These are phyloP conservation scores for Orchesella flavescens DNA, from an alignment of 2,888 invertebrate genomes.

Conservation along the genomic window DNA sequence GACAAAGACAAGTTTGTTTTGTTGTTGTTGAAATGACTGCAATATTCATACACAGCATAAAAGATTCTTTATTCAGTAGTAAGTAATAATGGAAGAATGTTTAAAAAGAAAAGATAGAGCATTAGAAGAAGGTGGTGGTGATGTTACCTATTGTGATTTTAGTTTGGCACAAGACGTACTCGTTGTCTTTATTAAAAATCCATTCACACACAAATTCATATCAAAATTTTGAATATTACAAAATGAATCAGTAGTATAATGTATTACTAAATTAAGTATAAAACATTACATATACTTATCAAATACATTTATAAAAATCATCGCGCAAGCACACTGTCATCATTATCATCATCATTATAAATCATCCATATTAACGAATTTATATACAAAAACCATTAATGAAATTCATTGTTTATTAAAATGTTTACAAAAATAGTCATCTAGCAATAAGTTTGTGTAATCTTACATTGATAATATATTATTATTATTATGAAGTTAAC, in stretches of 20 bases:
- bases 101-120: conserved; percentile 53
- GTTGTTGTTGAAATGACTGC: too few species aligned
- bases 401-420: neutral
- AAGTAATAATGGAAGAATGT: conserved; percentile 26
- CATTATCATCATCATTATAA: too few species aligned
- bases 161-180: conserved; percentile 64
- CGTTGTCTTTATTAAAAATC: conserved; percentile 58
- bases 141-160: conserved; percentile 15
- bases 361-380: neutral
- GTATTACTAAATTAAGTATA: neutral
- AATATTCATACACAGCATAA: conserved; percentile 6
- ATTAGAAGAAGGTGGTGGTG: conserved; percentile 30
- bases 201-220: conserved; percentile 26
- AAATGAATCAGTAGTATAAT: neutral
- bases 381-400: neutral
- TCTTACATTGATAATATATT: too few species aligned
- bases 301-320: too few species aligned
- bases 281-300: neutral
- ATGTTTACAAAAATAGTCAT: neutral
- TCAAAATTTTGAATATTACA: conserved; percentile 36
- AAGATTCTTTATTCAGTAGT: neutral
- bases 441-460: neutral
- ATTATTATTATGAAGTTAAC: too few species aligned
- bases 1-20: neutral
- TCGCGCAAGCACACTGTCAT: too few species aligned